A percentile compares a stretch with the other conserved stretches of the same genome.
Evolutionary conservation across 2,888 invertebrate species (phyloP).

Genomic region (Ectobius pallidus): DNA sequence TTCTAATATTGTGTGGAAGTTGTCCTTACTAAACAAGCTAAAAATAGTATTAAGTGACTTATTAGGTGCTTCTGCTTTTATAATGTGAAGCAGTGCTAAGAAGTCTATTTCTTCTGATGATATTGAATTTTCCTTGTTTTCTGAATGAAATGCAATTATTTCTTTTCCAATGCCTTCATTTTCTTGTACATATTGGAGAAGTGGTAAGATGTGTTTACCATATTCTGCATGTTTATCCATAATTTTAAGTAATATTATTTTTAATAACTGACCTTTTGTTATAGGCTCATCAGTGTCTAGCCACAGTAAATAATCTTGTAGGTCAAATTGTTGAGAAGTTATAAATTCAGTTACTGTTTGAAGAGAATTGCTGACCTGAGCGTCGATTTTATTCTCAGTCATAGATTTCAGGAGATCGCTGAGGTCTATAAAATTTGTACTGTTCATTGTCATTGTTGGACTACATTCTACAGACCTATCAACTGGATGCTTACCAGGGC

Average conservation of each 20-base stretch:
- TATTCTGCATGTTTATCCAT: slow-evolving; percentile 10
- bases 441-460: neutral
- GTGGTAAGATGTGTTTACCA: neutral
- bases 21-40: slow-evolving; percentile 15
- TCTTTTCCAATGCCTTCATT: neutral
- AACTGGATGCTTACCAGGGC: neutral
- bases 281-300: slow-evolving; percentile 16
- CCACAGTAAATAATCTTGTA: slow-evolving; percentile 15
- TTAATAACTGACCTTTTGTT: slow-evolving; percentile 18
- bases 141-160: neutral
- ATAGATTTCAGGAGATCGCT: neutral
- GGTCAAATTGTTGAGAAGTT: neutral
- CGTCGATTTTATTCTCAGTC: neutral
- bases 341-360: neutral
- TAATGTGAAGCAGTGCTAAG: slow-evolving; percentile 8
- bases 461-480: neutral
- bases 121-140: neutral
- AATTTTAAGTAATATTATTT: slow-evolving; percentile 5
- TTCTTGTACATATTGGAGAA: slow-evolving; percentile 17
- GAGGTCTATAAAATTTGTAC: neutral
- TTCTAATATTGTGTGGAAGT: slow-evolving; percentile 14
- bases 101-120: slow-evolving; percentile 27
- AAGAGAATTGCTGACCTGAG: neutral
- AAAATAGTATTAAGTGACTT: neutral
- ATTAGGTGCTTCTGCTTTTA: slow-evolving; percentile 29